phyloP scores from a whole-genome alignment of 2,797 vertebrate species.

The Rhinatrema bivittatum region DNA sequence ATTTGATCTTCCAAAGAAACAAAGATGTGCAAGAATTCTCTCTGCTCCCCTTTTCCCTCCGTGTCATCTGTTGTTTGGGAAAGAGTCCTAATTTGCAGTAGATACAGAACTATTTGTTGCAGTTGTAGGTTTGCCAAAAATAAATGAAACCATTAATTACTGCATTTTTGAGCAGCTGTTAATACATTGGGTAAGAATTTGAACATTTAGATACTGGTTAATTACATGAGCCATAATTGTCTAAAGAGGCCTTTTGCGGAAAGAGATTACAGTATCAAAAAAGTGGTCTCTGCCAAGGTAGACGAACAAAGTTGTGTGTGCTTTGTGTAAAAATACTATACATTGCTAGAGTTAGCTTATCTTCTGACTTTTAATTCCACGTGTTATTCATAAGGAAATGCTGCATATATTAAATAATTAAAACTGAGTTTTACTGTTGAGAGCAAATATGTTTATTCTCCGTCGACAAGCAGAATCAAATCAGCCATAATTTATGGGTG shows the following conservation, averaged over 20 bases:
- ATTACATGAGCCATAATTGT: slow-evolving; percentile 42
- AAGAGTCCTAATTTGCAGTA: slow-evolving; percentile 67
- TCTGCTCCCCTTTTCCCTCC: slow-evolving; percentile 31
- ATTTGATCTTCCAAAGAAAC: slow-evolving; percentile 46
- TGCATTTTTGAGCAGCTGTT: slow-evolving; percentile 66
- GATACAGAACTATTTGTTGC: slow-evolving; percentile 61
- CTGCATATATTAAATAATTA: too few relatives aligned
- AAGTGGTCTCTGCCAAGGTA: slow-evolving; percentile 24
- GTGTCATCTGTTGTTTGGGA: slow-evolving; percentile 55
- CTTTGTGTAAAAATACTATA: too few relatives aligned
- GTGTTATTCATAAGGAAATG: too few relatives aligned
- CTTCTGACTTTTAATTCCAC: too few relatives aligned
- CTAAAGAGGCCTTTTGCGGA: slow-evolving; percentile 38
- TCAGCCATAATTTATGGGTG: too few relatives aligned
- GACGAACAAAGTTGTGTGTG: too few relatives aligned
- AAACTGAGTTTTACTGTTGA: too few relatives aligned
- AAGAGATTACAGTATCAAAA: slow-evolving; percentile 31
- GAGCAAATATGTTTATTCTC: too few relatives aligned
- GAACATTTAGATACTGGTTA: slow-evolving; percentile 49
- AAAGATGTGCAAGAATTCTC: slow-evolving; percentile 39
- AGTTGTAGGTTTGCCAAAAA: slow-evolving; percentile 62
- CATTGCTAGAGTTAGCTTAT: too few relatives aligned
- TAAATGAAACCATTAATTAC: slow-evolving; percentile 74
- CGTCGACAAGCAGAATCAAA: too few relatives aligned
- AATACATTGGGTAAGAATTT: slow-evolving; percentile 54